Percentiles rank a stretch among this genome's conserved stretches.
These are phyloP conservation scores for Mastomys coucha DNA, from an alignment of 2,113 vertebrate species.

Conservation along the genomic window DNA sequence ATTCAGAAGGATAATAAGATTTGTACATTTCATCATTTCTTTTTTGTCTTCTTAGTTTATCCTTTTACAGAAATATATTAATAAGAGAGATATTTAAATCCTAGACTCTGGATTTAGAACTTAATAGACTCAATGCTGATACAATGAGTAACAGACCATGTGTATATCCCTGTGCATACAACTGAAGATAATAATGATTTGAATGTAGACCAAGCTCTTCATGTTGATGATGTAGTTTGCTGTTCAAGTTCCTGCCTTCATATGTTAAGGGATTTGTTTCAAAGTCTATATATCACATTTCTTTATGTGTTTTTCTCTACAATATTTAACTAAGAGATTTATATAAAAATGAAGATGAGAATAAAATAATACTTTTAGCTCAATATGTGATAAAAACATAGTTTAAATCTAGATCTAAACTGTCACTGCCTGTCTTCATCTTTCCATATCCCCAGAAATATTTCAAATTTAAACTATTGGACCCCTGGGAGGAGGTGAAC, in stretches of 20 bases:
- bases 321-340: background rate
- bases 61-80: background rate
- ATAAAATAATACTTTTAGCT: background rate
- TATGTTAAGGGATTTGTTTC: background rate
- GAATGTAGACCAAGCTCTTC: background rate
- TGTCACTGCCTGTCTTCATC: background rate
- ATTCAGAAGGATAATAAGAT: background rate
- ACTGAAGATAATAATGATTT: background rate
- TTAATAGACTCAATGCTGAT: background rate
- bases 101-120: background rate
- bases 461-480: background rate
- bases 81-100: constrained; percentile 6
- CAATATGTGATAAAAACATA: background rate
- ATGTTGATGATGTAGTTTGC: background rate
- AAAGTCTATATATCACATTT: background rate
- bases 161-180: background rate
- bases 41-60: constrained; percentile 15
- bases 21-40: background rate
- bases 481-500: background rate
- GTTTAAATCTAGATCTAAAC: background rate
- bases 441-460: background rate
- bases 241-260: background rate
- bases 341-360: background rate
- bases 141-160: background rate
- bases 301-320: background rate